Base-by-base conservation (phyloP, 2,888 invertebrate species). In the Orchesella flavescens region DNA sequence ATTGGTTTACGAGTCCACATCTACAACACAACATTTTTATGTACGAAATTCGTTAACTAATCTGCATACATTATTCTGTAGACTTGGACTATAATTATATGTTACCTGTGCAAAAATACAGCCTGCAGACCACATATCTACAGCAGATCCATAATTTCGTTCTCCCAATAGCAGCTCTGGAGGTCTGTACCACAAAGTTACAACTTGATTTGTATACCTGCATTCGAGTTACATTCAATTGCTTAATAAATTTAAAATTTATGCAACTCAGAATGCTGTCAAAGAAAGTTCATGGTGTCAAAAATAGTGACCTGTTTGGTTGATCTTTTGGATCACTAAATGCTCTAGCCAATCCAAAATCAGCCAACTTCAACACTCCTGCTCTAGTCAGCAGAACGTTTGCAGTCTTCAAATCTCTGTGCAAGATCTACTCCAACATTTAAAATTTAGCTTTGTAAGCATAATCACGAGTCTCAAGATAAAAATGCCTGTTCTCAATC, bases 331-430 rank as follows among this genome's bases (percentile, higher is more conserved):
- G 94, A 19, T 94, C 93, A 90, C 97, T 97, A 90, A 97, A 97
- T 0, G 98, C 97, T 89, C 99, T 92, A 0, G 99, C 98, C 81
- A 99, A 91, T 77, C 99, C 99, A 91, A 99, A 99, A 91, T 99
- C 99, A 1, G 99, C 99, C 81, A 99, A 90, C 91, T 99, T 99
- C 0, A 99, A 90, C 2, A 96, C 93, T 0, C 98, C 99, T 90
- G 95, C 95, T 90, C 97, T 97, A 0, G 98, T 98, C 81, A 99
- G 97, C 15, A 99, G 91, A 44, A 99, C 97, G 91, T 99, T 99
- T 0, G 99, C 99, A 10, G 99, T 97, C 91, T 99, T 99, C 98
- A 99, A 98, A 89, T 99, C 99, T 88, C 98, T 93, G 89, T 97
- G 97, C 0, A 97, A 90, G 86, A 97, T 96, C 93, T 93, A 77